A percentile compares a stretch with the other conserved stretches of the same genome.
Conservation (phyloP, 2,797 vertebrate species). For the Apogon talboti region DNA sequence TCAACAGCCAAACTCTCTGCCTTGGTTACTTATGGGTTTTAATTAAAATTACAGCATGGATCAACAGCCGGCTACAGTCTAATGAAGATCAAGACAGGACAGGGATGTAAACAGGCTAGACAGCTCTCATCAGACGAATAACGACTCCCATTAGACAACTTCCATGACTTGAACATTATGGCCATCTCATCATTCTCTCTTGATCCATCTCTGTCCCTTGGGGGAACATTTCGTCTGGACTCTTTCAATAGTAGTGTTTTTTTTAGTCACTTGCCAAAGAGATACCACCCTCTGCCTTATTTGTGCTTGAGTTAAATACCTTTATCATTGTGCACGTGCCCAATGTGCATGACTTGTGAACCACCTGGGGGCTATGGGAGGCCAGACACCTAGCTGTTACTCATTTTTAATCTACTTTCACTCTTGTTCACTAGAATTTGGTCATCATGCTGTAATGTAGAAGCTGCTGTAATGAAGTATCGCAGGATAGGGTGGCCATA, state of each 20-base stretch:
- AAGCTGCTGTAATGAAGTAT: slow-evolving; percentile 55
- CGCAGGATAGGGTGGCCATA: slow-evolving; percentile 33
- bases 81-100: slow-evolving; percentile 65
- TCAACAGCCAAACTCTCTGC: slow-evolving; percentile 38
- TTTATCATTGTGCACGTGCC: slow-evolving; percentile 18
- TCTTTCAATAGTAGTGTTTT: slow-evolving; percentile 20
- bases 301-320: slow-evolving; percentile 13
- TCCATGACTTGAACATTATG: slow-evolving; percentile 14
- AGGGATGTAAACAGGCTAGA: slow-evolving; percentile 55
- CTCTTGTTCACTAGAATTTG: slow-evolving; percentile 12
- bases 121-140: slow-evolving; percentile 53
- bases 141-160: slow-evolving; percentile 46
- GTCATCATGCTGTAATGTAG: slow-evolving; percentile 38
- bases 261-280: slow-evolving; percentile 4
- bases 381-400: slow-evolving; percentile 15
- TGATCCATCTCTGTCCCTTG: neutral
- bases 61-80: slow-evolving; percentile 69
- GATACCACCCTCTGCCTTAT: neutral
- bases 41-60: slow-evolving; percentile 80
- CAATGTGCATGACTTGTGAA: slow-evolving; percentile 11
- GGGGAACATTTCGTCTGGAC: slow-evolving; percentile 11
- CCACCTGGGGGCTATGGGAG: slow-evolving; percentile 9
- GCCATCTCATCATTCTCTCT: slow-evolving; percentile 3
- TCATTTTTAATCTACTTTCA: slow-evolving; percentile 24
- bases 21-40: slow-evolving; percentile 70